Percentiles rank a stretch among this genome's conserved stretches.
These are phyloP conservation scores for Corythornis vintsioides DNA, from an alignment of 2,113 vertebrate species.

Conservation along the genomic window DNA sequence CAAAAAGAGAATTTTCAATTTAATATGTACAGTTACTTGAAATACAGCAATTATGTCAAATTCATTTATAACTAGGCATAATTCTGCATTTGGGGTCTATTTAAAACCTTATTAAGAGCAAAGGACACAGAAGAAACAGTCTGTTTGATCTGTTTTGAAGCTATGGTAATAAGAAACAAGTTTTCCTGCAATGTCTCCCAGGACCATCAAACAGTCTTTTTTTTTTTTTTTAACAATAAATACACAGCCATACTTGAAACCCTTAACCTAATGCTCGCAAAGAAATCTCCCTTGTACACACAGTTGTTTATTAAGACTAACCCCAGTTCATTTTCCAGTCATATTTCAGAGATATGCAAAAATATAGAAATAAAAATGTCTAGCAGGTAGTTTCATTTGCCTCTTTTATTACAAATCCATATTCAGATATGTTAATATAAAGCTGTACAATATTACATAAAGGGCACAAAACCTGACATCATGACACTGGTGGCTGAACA, in stretches of 20 bases:
- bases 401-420: slow-evolving; percentile 79
- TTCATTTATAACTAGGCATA: background rate
- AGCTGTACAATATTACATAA: slow-evolving; percentile 88
- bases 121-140: slow-evolving; percentile 14
- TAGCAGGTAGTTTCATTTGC: slow-evolving; percentile 68
- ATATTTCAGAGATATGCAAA: slow-evolving; percentile 36
- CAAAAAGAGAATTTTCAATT: background rate
- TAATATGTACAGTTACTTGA: background rate
- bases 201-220: background rate
- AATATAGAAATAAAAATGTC: slow-evolving; percentile 37
- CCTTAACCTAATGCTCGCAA: background rate
- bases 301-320: background rate
- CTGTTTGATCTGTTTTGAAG: slow-evolving; percentile 38
- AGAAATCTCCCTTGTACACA: background rate
- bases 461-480: slow-evolving; percentile 74
- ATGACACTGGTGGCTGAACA: slow-evolving; percentile 69
- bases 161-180: background rate
- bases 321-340: slow-evolving; percentile 19
- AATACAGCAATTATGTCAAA: slow-evolving; percentile 9
- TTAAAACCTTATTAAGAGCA: slow-evolving; percentile 32
- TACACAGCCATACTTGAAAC: background rate
- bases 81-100: slow-evolving; percentile 7
- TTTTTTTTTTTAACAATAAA: slow-evolving; percentile 16
- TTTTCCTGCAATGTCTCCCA: background rate
- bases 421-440: slow-evolving; percentile 88